Conservation (phyloP, 2,888 invertebrate genomes). For the Pollenia labialis region DNA sequence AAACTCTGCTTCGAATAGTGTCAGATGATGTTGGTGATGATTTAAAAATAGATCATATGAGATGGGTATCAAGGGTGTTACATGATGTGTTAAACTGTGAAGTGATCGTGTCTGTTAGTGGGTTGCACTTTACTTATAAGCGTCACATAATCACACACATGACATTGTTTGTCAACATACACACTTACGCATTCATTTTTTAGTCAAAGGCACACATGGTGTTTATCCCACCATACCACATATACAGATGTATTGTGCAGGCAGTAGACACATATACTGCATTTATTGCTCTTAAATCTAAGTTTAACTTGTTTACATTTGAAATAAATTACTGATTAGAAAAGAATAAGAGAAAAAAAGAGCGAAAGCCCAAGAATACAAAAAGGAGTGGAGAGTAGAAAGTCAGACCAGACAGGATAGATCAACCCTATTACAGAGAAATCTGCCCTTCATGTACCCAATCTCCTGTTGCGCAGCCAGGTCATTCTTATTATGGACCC, state of each 20-base stretch:
- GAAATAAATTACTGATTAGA: too few species aligned
- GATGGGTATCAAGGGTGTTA: slow-evolving; percentile 65
- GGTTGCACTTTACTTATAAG: slow-evolving; percentile 65
- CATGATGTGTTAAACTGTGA: slow-evolving; percentile 71
- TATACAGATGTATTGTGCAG: background rate
- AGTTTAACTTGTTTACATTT: too few species aligned
- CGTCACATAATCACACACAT: slow-evolving; percentile 70
- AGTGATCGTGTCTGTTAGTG: slow-evolving; percentile 72
- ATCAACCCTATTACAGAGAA: too few species aligned
- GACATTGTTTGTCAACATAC: slow-evolving; percentile 55
- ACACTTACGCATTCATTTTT: slow-evolving; percentile 2
- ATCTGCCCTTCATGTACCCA: too few species aligned
- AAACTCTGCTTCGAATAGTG: slow-evolving; percentile 7
- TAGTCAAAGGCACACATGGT: background rate
- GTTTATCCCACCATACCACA: background rate
- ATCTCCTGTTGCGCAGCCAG: too few species aligned
- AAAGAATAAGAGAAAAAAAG: too few species aligned
- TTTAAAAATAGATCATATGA: slow-evolving; percentile 68
- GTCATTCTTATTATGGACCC: too few species aligned
- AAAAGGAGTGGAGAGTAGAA: too few species aligned
- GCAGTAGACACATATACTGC: background rate
- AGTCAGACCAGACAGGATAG: too few species aligned
- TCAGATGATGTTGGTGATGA: slow-evolving; percentile 16
- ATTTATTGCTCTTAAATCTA: too few species aligned
- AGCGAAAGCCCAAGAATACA: too few species aligned